Evolutionary conservation across 2,113 vertebrate species (phyloP).

Genomic region (Dascyllus trimaculatus): DNA sequence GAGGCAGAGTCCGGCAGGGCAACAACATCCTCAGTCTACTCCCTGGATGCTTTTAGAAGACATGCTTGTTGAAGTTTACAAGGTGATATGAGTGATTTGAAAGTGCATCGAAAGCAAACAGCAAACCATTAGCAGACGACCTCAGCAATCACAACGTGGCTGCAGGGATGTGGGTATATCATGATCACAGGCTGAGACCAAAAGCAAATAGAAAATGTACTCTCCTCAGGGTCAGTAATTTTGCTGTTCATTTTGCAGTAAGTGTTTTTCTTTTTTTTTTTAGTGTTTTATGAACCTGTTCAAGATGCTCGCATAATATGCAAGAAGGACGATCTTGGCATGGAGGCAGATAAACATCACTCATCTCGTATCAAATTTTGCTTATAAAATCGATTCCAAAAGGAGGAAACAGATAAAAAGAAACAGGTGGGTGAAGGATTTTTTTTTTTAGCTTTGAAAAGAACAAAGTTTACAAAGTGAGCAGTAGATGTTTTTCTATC

Average conservation of each 20-base stretch:
- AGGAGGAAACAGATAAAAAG: background rate
- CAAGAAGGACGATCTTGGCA: conserved; percentile 1
- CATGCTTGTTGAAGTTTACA: conserved; percentile 38
- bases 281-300: conserved; percentile 47
- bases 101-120: conserved; percentile 63
- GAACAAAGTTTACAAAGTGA: conserved; percentile 29
- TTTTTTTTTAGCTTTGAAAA: conserved; percentile 10
- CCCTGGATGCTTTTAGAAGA: conserved; percentile 52
- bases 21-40: conserved; percentile 19
- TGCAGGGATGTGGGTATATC: conserved; percentile 59
- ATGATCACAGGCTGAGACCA: conserved; percentile 63
- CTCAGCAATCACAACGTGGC: conserved; percentile 55
- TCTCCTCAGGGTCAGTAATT: conserved; percentile 66
- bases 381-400: conserved; percentile 19
- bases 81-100: conserved; percentile 48
- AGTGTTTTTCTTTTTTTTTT: conserved; percentile 50
- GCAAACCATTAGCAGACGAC: conserved; percentile 49
- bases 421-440: conserved; percentile 6
- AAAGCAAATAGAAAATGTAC: conserved; percentile 67
- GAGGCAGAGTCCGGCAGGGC: background rate
- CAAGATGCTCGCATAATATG: background rate
- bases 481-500: conserved; percentile 18
- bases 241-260: conserved; percentile 48
- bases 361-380: background rate
- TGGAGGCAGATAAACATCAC: conserved; percentile 33